These are phyloP conservation scores for Campopleginae sp. DNA, from an alignment of 2,888 invertebrate species.

Conservation along the genomic window DNA sequence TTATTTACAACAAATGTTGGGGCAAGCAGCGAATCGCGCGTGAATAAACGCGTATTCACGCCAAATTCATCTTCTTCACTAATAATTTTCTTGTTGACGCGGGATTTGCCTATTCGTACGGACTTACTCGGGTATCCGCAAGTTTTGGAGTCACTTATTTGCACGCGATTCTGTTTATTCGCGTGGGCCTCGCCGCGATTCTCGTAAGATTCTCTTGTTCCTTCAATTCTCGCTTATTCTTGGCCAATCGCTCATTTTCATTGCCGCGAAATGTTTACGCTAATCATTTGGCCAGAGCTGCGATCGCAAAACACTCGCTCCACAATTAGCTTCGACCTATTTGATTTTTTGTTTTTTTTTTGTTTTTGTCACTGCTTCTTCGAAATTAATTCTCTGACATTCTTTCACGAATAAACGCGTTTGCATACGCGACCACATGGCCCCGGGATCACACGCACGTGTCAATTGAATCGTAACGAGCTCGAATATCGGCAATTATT, in stretches of 20 bases:
- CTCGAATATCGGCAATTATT: constrained; percentile 15
- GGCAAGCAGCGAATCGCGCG: not conserved
- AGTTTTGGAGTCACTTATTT: not conserved
- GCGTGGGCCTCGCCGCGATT: not conserved
- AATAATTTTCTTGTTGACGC: not conserved
- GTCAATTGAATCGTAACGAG: not conserved
- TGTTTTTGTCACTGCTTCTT: not conserved
- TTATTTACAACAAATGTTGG: constrained; percentile 1
- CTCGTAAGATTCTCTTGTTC: not conserved
- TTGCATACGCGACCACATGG: not conserved
- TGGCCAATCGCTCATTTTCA: no score
- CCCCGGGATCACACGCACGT: not conserved
- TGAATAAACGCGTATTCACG: constrained; percentile 2
- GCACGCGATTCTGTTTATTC: constrained; percentile 6
- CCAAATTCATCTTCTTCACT: not conserved
- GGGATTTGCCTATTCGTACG: not conserved
- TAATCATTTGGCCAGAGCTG: no score
- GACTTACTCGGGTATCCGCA: not conserved
- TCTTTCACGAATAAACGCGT: not conserved
- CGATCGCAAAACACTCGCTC: not conserved
- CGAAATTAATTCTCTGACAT: not conserved
- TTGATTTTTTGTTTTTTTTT: no score
- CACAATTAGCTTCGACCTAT: no score
- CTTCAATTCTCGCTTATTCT: not conserved
- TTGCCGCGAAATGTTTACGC: no score